Evolutionary conservation across 2,888 invertebrate species (phyloP), one percentile per base, ranked within the genome.

Genomic region (Philopedon plagiatum): DNA sequence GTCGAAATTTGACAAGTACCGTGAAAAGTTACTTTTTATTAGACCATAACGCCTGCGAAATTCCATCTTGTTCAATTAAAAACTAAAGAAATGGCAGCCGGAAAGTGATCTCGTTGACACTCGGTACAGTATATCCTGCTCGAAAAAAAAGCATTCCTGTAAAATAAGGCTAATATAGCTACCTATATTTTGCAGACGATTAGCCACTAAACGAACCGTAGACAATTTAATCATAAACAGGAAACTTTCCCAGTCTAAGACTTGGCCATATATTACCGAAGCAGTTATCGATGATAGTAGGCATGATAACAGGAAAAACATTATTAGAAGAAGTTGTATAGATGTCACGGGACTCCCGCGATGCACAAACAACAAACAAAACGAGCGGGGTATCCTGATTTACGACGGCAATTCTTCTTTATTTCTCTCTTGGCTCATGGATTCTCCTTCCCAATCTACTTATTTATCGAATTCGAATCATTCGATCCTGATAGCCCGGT

Each of bases 401-500:
- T 85, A 86, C 86, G 82, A 83, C 80, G 80, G 81, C 85, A 85
- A 85, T 85, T 85, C 84, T 81, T 85, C 85, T 85, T 85, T 86
- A 86, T 86, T 85, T 85, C 85, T 85, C 85, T 85, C 84, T 81
- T 80, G 82, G 81, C 83, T 82, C 82, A 77, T 76, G 75, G 76
- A 76, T 66, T 70, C 63, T 64, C 67, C 60, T 73, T 78, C 78
- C 81, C 81, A 78, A 81, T 83, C 79, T 80, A 81, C 81, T 83
- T 83, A 83, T 83, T 84, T 84, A 84, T 84, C 83, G 82, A 82
- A 80, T 80, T 71, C 67, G 68, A 67, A 74, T 74, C 63, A 74
- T 74, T 62, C 74, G 66, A 61, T 74, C 49, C 74, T 74, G 71
- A 74, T 74, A 71, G 62, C 61, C 29, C 62, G 56, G 37, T 67